Percentiles rank a stretch among this genome's conserved stretches.
Conservation (phyloP, 2,888 invertebrate genomes). For the Pristionchus japonicus region DNA sequence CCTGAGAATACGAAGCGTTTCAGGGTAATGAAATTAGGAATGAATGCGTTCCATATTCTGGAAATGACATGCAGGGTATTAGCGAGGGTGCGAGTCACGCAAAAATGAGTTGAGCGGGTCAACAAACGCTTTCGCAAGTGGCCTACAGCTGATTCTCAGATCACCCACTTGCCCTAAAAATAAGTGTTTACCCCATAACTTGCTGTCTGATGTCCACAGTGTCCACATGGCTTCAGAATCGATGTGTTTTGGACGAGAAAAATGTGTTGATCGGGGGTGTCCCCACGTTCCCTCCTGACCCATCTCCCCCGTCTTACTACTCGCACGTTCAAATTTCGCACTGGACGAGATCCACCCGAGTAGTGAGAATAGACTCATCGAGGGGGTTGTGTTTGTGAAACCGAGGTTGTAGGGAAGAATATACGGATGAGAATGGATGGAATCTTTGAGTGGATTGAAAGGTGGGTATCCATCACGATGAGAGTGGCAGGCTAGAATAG, state of each 20-base stretch:
- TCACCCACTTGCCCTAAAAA: not conserved
- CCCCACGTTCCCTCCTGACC: not conserved
- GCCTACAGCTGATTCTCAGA: not conserved
- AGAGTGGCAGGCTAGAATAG: not conserved
- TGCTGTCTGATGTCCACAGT: not conserved
- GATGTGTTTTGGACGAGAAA: not conserved
- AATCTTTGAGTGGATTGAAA: not conserved
- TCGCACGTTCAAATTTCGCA: not conserved
- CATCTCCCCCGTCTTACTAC: not conserved
- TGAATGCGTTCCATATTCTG: not conserved
- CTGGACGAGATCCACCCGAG: not conserved
- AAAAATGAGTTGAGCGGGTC: constrained; percentile 2
- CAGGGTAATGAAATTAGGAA: not conserved
- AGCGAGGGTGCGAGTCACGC: not conserved
- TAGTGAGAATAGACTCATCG: not conserved
- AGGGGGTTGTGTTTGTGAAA: not conserved
- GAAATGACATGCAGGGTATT: not conserved
- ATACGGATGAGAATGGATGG: not conserved
- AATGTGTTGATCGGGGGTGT: not conserved
- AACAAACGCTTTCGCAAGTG: not conserved
- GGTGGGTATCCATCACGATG: not conserved
- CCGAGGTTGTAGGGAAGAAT: not conserved
- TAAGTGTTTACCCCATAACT: not conserved
- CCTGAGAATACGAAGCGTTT: not conserved
- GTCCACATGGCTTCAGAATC: not conserved